Conservation (phyloP, 2,888 invertebrate genomes). For the Sepiola atlantica region DNA sequence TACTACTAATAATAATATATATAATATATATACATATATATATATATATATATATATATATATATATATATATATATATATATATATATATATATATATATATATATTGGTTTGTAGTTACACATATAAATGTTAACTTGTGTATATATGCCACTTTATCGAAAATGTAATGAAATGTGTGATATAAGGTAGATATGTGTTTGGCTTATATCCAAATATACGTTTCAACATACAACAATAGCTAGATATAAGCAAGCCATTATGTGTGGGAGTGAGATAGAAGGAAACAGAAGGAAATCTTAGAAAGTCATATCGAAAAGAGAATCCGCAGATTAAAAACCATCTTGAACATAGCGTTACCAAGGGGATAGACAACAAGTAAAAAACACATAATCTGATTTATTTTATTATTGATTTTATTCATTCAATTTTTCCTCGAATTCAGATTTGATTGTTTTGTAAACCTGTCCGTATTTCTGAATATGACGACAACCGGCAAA, state of each 20-base stretch:
- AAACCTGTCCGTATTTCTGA: not conserved
- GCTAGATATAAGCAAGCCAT: not conserved
- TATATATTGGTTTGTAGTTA: too few species aligned
- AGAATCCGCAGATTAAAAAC: not conserved
- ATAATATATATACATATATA: too few species aligned
- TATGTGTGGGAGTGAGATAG: not conserved
- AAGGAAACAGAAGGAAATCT: not conserved
- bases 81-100: too few species aligned
- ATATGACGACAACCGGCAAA: not conserved
- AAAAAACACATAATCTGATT: not conserved
- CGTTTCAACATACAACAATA: too few species aligned
- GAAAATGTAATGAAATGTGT: too few species aligned
- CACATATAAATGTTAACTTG: too few species aligned
- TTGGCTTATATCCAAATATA: not conserved
- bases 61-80: too few species aligned
- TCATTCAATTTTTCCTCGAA: not conserved
- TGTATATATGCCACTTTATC: too few species aligned
- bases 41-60: too few species aligned
- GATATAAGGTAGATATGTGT: not conserved
- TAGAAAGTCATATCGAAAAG: not conserved
- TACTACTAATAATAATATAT: too few species aligned
- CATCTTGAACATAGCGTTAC: not conserved
- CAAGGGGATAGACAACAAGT: not conserved
- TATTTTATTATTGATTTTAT: not conserved
- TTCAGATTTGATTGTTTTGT: not conserved